Conservation (phyloP, 1,140 invertebrate genomes). For the Eulimnadia texana region DNA sequence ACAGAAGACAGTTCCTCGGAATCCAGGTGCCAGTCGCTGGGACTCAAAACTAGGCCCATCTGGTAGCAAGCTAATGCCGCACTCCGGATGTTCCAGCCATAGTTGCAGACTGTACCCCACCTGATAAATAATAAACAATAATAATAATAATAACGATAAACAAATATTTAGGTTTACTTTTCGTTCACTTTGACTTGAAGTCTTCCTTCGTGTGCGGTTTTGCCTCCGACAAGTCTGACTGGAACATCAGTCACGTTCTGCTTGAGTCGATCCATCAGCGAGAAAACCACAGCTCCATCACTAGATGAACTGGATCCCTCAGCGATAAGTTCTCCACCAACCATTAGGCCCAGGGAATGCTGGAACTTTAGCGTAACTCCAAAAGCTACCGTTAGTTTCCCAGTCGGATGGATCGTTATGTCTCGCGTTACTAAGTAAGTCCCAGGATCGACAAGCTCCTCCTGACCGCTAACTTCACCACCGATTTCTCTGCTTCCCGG, state of each 20-base stretch:
- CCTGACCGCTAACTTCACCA: slow-evolving; percentile 74
- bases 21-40: slow-evolving; percentile 76
- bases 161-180: neutral
- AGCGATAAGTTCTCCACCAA: slow-evolving; percentile 71
- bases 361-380: slow-evolving; percentile 67
- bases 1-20: slow-evolving; percentile 60
- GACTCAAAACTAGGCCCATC: slow-evolving; percentile 80
- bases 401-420: slow-evolving; percentile 76
- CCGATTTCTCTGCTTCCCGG: slow-evolving; percentile 54
- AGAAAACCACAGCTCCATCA: slow-evolving; percentile 35
- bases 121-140: slow-evolving; percentile 25
- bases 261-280: slow-evolving; percentile 59
- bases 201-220: slow-evolving; percentile 55
- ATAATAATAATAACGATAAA: neutral
- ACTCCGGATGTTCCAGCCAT: slow-evolving; percentile 84
- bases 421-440: slow-evolving; percentile 74
- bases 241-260: slow-evolving; percentile 36
- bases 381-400: slow-evolving; percentile 66
- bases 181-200: slow-evolving; percentile 43
- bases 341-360: slow-evolving; percentile 88
- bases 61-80: slow-evolving; percentile 91
- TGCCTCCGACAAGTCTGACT: slow-evolving; percentile 58
- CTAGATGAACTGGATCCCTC: slow-evolving; percentile 36
- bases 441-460: slow-evolving; percentile 49
- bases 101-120: slow-evolving; percentile 96